Evolutionary conservation across 2,113 vertebrate species (phyloP), one percentile per base, ranked within the genome.

Genomic region (Leptodactylus fuscus): DNA sequence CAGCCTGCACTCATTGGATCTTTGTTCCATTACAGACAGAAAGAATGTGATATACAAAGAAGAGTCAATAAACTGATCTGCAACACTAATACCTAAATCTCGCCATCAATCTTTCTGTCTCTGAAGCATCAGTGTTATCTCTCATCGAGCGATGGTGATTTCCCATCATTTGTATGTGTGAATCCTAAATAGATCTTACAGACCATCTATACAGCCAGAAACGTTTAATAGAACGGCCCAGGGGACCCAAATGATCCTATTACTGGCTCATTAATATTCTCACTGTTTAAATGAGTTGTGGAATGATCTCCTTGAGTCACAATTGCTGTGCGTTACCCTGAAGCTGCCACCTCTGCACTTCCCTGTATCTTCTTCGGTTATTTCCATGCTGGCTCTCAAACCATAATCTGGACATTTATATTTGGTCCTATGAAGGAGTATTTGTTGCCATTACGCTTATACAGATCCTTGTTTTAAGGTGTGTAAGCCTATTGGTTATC

Each of bases 181-280:
- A 78, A 69, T 85, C 44, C 58, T 77, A 18, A 65, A 51, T 12
- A 84, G 24, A 84, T 84, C 41, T 65, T 78, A 65, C 44, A 69
- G 20, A 55, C 2, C 10, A 70, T 70, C 44, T 41, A 5, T 55
- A 20, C 41, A 38, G 27, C 6, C 3, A 53, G n/a, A 53, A 51
- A 36, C 60, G 41, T 80, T 85, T 79, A 85, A 85, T 70, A 69
- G 62, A 38, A 16, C 4, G 3, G 34, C 83, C 48, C 62, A 20
- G 16, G 75, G 48, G 75, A 80, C 62, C 32, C 60, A 80, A 55
- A 80, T 85, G 75, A 80, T 80, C 83, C 83, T 70, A 80, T 85
- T 80, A 70, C 29, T n/a, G 46, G 48, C 24, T 70, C 65, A 85
- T 85, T 80, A 80, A 71, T 85, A 85, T 85, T 85, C 83, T 48